Evolutionary conservation across 30 jellyfish, hydroid and myxozoan species (phyloP).

Genomic region (Nemopilema nomurai): DNA sequence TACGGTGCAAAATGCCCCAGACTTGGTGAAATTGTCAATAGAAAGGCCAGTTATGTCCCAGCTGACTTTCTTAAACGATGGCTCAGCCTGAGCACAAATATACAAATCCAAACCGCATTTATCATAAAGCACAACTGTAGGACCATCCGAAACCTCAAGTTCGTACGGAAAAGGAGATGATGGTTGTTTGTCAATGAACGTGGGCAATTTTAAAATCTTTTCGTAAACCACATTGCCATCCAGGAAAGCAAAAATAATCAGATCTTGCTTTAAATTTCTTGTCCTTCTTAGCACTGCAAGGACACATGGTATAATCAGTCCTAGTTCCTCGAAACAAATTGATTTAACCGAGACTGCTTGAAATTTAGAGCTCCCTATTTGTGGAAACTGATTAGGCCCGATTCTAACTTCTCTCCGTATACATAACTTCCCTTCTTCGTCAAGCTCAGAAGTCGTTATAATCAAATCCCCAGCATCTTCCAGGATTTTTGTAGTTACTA

Average conservation of each 20-base stretch:
- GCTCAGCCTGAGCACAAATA: neutral
- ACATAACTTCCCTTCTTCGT: neutral
- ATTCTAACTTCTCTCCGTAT: neutral
- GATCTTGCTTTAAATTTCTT: neutral
- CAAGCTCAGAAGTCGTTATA: neutral
- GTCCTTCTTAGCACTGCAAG: slow-evolving; percentile 1
- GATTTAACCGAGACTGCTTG: neutral
- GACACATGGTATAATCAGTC: neutral
- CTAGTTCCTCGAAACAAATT: slow-evolving; percentile 5
- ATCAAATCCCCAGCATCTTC: slow-evolving; percentile 4
- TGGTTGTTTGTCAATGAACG: no score
- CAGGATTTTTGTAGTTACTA: slow-evolving; percentile 4
- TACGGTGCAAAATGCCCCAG: neutral
- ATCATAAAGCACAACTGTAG: slow-evolving; percentile 1
- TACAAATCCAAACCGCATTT: neutral
- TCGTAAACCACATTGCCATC: neutral
- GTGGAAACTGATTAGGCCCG: neutral
- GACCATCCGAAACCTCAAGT: slow-evolving; percentile 11
- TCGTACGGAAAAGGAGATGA: neutral
- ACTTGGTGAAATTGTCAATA: neutral
- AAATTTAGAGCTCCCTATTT: neutral
- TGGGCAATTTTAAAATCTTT: neutral
- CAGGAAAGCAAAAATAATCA: neutral
- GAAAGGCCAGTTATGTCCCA: neutral
- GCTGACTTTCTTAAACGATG: neutral